phyloP scores from a whole-genome alignment of 2,888 invertebrate species.

The Drosophila eohydei region DNA sequence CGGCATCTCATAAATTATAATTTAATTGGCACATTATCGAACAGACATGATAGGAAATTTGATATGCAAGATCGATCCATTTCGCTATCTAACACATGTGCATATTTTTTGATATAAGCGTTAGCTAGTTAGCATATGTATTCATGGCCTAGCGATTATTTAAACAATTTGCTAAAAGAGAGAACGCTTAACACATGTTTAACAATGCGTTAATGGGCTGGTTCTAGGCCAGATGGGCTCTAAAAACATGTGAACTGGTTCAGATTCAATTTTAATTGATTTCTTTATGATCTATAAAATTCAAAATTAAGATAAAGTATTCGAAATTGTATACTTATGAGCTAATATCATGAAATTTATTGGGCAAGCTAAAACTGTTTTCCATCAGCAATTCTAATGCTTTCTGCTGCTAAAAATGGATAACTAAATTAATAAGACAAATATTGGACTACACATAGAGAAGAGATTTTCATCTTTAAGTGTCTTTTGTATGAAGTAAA shows the following conservation, averaged over 20 bases:
- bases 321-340: neutral
- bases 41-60: slow-evolving; percentile 37
- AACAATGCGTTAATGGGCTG: neutral
- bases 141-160: slow-evolving; percentile 27
- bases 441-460: too few species aligned
- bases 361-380: too few species aligned
- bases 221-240: slow-evolving; percentile 1
- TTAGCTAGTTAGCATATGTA: slow-evolving; percentile 35
- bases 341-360: neutral
- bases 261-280: neutral
- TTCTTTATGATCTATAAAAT: slow-evolving; percentile 1
- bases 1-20: slow-evolving; percentile 55
- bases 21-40: slow-evolving; percentile 68
- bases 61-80: slow-evolving; percentile 21
- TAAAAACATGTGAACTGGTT: neutral
- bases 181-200: slow-evolving; percentile 30
- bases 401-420: too few species aligned
- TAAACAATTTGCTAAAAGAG: slow-evolving; percentile 40
- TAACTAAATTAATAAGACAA: too few species aligned
- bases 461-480: too few species aligned
- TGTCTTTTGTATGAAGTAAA: neutral
- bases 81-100: neutral
- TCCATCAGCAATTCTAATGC: too few species aligned
- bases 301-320: neutral
- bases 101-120: neutral